A percentile compares a stretch with the other conserved stretches of the same genome.
phyloP scores from a whole-genome alignment of 2,888 invertebrate genomes.

The Drosophila parthenogenetica region DNA sequence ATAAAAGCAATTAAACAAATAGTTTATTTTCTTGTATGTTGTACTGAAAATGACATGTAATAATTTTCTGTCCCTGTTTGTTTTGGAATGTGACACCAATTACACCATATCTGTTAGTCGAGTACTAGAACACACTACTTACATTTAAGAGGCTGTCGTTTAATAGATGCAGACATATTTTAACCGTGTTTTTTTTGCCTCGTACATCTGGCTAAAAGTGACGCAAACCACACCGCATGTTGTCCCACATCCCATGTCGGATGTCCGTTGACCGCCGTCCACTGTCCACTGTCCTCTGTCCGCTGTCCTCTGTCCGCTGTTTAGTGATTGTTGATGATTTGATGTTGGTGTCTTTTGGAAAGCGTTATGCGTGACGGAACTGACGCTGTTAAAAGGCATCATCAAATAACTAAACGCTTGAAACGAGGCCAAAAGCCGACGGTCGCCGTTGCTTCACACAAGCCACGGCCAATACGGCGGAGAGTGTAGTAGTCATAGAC shows the following conservation, averaged over 20 bases:
- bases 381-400: constrained; percentile 73
- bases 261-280: background rate
- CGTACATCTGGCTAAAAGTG: constrained; percentile 2
- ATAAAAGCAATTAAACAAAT: no score
- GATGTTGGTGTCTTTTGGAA: constrained; percentile 71
- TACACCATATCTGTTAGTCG: constrained; percentile 28
- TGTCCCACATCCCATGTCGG: background rate
- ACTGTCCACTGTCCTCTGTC: no score
- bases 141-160: constrained; percentile 27
- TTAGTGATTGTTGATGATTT: constrained; percentile 75
- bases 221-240: constrained; percentile 17
- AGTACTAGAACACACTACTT: background rate
- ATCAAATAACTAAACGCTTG: constrained; percentile 68
- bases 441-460: constrained; percentile 6
- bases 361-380: constrained; percentile 78
- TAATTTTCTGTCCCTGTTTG: no score
- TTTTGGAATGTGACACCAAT: background rate
- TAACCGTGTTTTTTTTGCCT: constrained; percentile 17
- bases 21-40: no score
- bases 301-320: background rate
- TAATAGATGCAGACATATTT: constrained; percentile 41
- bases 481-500: constrained; percentile 14
- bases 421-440: constrained; percentile 67
- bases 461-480: constrained; percentile 22
- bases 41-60: no score